phyloP scores from a whole-genome alignment of 2,797 vertebrate genomes.

The Spheniscus humboldti region DNA sequence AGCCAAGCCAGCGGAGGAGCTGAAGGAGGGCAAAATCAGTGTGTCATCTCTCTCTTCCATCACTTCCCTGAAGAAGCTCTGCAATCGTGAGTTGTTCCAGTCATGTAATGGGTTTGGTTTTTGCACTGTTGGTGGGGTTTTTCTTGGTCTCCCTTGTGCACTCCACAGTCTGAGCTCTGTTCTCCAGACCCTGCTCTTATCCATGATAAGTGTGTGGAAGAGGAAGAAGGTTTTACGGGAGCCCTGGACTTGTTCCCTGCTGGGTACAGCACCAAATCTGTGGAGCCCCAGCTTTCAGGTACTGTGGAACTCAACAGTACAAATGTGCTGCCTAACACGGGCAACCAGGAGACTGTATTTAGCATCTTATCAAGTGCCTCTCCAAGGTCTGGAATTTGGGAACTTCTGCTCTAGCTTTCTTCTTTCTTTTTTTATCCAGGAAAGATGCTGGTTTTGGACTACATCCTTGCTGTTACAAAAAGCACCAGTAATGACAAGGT shows the following conservation, averaged over 20 bases:
- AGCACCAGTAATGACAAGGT: constrained; percentile 90
- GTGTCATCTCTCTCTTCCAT: constrained; percentile 96
- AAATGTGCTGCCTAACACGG: not conserved
- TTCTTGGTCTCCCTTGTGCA: not conserved
- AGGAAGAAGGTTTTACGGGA: constrained; percentile 89
- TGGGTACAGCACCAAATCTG: constrained; percentile 83
- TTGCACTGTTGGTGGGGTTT: not conserved
- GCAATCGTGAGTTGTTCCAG: constrained; percentile 87
- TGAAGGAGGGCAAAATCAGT: constrained; percentile 84
- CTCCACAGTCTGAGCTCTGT: not conserved
- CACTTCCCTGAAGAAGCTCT: constrained; percentile 95
- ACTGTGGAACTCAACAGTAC: not conserved
- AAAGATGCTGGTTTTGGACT: constrained; percentile 96
- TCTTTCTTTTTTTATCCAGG: constrained; percentile 70
- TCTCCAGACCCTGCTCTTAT: constrained; percentile 90
- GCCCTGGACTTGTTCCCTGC: constrained; percentile 86
- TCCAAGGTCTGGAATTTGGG: not conserved
- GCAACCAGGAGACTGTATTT: not conserved
- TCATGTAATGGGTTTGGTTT: not conserved
- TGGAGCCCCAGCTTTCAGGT: constrained; percentile 96
- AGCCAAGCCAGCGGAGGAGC: constrained; percentile 87
- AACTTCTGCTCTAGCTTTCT: not conserved
- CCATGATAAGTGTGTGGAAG: constrained; percentile 89
- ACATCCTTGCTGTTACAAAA: constrained; percentile 91
- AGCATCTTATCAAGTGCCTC: not conserved